phyloP scores from a whole-genome alignment of 2,113 vertebrate species.

The Chaetodon trifascialis region DNA sequence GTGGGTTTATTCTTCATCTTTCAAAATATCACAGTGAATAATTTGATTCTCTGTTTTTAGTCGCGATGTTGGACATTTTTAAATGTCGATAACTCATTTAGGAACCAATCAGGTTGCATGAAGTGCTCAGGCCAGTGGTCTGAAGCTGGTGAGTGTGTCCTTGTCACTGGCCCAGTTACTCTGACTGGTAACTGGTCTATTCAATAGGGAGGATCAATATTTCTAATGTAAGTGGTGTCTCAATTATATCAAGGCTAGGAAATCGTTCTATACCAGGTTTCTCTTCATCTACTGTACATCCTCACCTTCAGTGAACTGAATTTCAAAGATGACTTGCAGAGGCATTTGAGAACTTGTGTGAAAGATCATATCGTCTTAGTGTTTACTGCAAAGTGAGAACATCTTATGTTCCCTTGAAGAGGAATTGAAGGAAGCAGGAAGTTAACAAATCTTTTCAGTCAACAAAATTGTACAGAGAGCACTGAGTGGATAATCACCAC shows the following conservation, averaged over 20 bases:
- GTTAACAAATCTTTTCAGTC: not conserved
- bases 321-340: slow-evolving; percentile 3
- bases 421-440: not conserved
- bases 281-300: slow-evolving; percentile 5
- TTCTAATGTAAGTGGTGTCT: slow-evolving; percentile 38
- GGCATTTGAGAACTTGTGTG: not conserved
- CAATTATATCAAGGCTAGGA: slow-evolving; percentile 39
- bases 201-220: slow-evolving; percentile 49
- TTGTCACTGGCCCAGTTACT: slow-evolving; percentile 26
- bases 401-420: not conserved
- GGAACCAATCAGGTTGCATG: not conserved
- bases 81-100: slow-evolving; percentile 9
- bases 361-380: not conserved
- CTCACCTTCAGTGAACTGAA: not conserved
- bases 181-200: slow-evolving; percentile 23
- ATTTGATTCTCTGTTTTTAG: slow-evolving; percentile 31
- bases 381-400: not conserved
- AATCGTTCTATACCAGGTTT: slow-evolving; percentile 19
- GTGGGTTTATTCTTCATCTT: not conserved
- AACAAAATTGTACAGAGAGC: not conserved
- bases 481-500: not conserved
- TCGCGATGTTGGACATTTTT: not conserved
- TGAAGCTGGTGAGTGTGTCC: slow-evolving; percentile 25
- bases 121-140: not conserved
- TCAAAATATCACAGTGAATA: slow-evolving; percentile 2